Evolutionary conservation across 2,888 invertebrate species (phyloP).

Genomic region (Ommatoiulus sabulosus): DNA sequence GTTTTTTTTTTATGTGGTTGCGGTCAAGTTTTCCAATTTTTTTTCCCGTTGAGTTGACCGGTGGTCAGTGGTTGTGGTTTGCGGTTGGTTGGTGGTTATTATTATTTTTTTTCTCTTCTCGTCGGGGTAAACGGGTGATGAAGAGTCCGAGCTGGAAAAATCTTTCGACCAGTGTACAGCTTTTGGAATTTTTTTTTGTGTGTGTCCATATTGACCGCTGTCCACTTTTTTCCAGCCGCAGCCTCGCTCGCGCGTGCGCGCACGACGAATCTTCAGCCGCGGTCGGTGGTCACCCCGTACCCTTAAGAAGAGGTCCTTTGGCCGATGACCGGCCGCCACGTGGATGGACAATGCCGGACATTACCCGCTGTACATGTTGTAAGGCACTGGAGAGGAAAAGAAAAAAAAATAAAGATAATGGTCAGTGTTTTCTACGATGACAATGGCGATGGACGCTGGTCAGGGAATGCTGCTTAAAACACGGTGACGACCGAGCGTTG

Average conservation of each 20-base stretch:
- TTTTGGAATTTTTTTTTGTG: neutral
- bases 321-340: neutral
- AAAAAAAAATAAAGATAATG: neutral
- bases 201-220: neutral
- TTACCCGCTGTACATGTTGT: slow-evolving; percentile 40
- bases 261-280: neutral
- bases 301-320: slow-evolving; percentile 1
- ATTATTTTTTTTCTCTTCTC: neutral
- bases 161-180: neutral
- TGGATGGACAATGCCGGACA: neutral
- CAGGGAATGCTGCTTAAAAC: neutral
- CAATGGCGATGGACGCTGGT: neutral
- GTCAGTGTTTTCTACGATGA: neutral
- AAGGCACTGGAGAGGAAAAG: slow-evolving; percentile 9
- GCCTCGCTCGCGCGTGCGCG: neutral
- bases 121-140: neutral
- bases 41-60: too few species aligned
- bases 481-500: too few species aligned
- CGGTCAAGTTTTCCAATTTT: neutral
- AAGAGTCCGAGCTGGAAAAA: neutral
- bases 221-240: neutral
- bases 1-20: too few species aligned
- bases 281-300: neutral
- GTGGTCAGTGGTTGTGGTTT: too few species aligned
- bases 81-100: neutral